Evolutionary conservation across 2,113 vertebrate genomes (phyloP), one percentile per base, ranked within the genome.

Genomic region (Crotalus tigris): DNA sequence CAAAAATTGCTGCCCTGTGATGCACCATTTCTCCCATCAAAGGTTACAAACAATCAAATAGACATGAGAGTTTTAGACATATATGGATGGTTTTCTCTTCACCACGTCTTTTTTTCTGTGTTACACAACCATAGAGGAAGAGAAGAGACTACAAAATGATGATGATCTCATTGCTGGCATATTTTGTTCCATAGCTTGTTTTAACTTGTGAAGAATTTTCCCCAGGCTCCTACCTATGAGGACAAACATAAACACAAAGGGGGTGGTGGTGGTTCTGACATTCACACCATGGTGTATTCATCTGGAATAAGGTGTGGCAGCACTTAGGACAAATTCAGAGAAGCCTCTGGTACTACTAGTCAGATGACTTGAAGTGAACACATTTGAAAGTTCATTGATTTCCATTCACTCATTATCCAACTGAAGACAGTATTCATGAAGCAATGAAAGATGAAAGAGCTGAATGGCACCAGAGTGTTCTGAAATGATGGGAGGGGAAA

Each of bases 371-470:
- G 46, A 29, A 93, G 49, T 69, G 55, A 86, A 54, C 59, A 75
- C 39, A 86, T 3, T 91, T 93, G 33, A 46, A 29, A 46, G 13
- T 29, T 87, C 29, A 93, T 89, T 21, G 90, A 55, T 59, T 93
- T 89, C 21, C 95, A 89, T 39, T 69, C 53, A n/a, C 0, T 1
- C 17, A 44, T 55, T 92, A 89, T 46, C 75, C 93, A 95, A 44
- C 64, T 51, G 59, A 87, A 88, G 39, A 92, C 90, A 91, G 5
- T 13, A 88, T 61, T n/a, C n/a, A 94, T 46, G 87, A 90, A 92
- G 85, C 58, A 93, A 53, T 75, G 88, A 94, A 94, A 90, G 92
- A 90, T 49, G 33, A 93, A 93, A 91, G 90, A 85, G 85, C 2
- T 59, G 21, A 57, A 0, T 64, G 90, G 51, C n/a, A 44, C 91